Base-by-base conservation (phyloP, 2,888 invertebrate species). In the Xanthostigma xanthostigma region DNA sequence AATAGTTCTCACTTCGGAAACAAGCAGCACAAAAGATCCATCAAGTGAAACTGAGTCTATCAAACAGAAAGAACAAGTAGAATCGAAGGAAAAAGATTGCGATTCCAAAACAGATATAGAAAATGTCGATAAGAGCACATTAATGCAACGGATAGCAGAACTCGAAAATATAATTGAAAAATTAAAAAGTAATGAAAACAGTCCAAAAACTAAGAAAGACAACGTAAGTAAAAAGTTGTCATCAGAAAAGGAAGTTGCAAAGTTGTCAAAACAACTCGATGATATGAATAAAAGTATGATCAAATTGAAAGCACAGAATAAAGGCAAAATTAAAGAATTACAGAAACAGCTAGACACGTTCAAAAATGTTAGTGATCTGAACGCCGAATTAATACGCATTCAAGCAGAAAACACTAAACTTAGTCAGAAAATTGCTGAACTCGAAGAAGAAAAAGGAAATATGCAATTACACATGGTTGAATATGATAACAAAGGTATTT, bases 391-490 rank as follows among this genome's bases (percentile, higher is more conserved):
- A 50, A 73, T 80, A 0, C 74, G 73, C 56, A 65, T 86, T 44
- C 74, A 72, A 59, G 73, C 73, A 50, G 78, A 79, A 59, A 72
- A 79, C 55, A 74, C 76, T 53, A 72, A 74, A 54, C 66, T 84
- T 45, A 78, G 79, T 53, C 82, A 86, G 57, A 81, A 79, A 70
- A 78, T 93, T 51, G 83, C 84, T 11, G 86, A 89, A 62, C 67
- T 93, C 54, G 89, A 90, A 68, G 89, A 90, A 66, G 92, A 92
- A 68, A 92, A 91, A 70, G 90, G 90, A 59, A 88, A 89, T 69
- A 76, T 92, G 61, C 89, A 91, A 68, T 71, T 91, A 62, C 83
- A 83, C 69, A 75, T 88, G 63, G 81, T 87, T 58, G 85, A 87
- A 68, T 81, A 82, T 67, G 84, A 84, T 64, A 81, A 76, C 58